Evolutionary conservation across 2,113 vertebrate genomes (phyloP).

Genomic region (Lepus timidus): DNA sequence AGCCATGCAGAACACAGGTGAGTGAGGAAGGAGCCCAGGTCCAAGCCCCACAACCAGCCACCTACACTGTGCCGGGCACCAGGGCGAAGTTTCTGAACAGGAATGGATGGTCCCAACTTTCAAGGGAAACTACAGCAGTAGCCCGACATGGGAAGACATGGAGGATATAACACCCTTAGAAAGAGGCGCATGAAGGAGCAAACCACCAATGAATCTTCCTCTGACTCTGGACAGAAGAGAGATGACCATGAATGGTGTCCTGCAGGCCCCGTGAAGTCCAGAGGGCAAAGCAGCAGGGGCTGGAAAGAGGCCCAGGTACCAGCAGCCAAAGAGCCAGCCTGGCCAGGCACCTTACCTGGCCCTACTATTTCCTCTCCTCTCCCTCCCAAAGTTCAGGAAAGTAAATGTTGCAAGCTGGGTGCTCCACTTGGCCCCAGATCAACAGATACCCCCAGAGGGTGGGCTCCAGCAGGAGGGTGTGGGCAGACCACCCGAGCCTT

Average conservation of each 20-base stretch:
- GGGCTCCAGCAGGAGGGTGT: not conserved
- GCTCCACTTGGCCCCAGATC: not conserved
- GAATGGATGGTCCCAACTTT: not conserved
- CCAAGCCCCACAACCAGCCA: not conserved
- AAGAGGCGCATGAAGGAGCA: not conserved
- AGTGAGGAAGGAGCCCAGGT: not conserved
- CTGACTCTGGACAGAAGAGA: not conserved
- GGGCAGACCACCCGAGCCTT: not conserved
- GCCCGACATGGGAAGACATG: not conserved
- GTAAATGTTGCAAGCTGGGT: not conserved
- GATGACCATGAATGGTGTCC: not conserved
- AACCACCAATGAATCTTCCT: not conserved
- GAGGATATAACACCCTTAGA: not conserved
- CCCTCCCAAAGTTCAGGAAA: not conserved
- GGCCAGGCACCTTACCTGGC: not conserved
- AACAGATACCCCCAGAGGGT: not conserved
- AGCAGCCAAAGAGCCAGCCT: not conserved
- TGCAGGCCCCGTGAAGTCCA: not conserved
- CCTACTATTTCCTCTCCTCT: not conserved
- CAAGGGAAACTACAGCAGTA: not conserved
- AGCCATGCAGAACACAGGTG: not conserved
- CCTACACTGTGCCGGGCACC: not conserved
- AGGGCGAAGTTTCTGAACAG: not conserved
- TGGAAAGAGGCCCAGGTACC: accelerated
- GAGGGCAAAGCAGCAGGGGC: not conserved